phyloP scores from a whole-genome alignment of 2,113 vertebrate genomes.

The Phyllopteryx taeniolatus region DNA sequence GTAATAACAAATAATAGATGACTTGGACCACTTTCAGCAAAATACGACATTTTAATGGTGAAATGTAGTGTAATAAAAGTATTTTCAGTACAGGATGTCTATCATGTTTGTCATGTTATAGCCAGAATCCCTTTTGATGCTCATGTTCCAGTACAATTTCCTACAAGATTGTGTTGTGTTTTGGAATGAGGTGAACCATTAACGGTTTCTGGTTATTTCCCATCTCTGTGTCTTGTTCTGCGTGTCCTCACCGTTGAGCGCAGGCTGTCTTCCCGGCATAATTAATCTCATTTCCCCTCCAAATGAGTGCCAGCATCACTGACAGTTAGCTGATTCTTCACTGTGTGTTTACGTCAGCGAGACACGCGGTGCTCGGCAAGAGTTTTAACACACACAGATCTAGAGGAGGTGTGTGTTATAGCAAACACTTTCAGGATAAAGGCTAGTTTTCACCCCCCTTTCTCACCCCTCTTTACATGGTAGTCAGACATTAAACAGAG shows the following conservation, averaged over 20 bases:
- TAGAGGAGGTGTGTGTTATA: slow-evolving; percentile 44
- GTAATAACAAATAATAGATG: no score
- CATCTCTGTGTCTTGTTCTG: slow-evolving; percentile 27
- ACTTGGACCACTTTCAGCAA: no score
- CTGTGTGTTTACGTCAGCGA: slow-evolving; percentile 20
- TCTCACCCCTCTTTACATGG: not conserved
- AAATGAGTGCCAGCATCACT: slow-evolving; percentile 32
- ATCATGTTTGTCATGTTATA: not conserved
- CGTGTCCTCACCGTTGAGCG: slow-evolving; percentile 30
- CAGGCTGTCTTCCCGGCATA: slow-evolving; percentile 14
- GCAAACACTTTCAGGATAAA: slow-evolving; percentile 13
- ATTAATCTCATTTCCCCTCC: slow-evolving; percentile 60
- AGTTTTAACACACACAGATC: slow-evolving; percentile 18
- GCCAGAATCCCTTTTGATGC: not conserved
- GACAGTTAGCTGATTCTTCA: slow-evolving; percentile 32
- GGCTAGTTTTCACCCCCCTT: not conserved
- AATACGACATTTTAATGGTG: no score
- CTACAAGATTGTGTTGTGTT: not conserved
- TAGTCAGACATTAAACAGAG: slow-evolving; percentile 55
- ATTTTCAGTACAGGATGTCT: no score
- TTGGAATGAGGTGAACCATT: slow-evolving; percentile 33
- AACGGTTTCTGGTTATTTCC: slow-evolving; percentile 30
- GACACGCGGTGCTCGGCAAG: slow-evolving; percentile 10
- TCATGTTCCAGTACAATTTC: not conserved
- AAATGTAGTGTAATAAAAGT: no score